Conservation (phyloP, 2,888 invertebrate genomes). For the Epinotia ramella region DNA sequence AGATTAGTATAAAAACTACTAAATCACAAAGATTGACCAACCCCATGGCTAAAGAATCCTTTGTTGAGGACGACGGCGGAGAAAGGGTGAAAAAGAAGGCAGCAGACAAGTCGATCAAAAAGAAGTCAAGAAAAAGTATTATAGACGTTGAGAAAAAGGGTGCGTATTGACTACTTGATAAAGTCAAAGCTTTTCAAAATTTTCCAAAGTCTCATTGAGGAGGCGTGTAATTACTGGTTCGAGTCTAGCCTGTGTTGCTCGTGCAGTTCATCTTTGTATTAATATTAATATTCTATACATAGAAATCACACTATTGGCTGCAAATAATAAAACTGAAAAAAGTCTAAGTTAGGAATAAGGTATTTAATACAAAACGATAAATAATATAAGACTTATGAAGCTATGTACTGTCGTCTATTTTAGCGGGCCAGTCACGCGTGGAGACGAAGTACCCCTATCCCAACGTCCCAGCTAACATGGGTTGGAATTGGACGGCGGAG, state of each 20-base stretch:
- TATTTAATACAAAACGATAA: background rate
- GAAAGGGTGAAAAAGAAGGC: slow-evolving; percentile 57
- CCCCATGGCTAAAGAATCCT: background rate
- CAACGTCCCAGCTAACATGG: slow-evolving; percentile 75
- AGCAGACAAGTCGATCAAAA: slow-evolving; percentile 59
- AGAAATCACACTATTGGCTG: too few relatives aligned
- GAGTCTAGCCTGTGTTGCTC: too few relatives aligned
- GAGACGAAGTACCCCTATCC: slow-evolving; percentile 69
- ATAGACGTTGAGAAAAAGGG: slow-evolving; percentile 6
- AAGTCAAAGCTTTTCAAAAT: background rate
- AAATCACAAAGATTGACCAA: slow-evolving; percentile 48
- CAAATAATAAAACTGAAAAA: too few relatives aligned
- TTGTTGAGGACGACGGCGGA: slow-evolving; percentile 49
- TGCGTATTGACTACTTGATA: background rate
- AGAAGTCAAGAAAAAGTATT: slow-evolving; percentile 1
- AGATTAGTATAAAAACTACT: slow-evolving; percentile 56
- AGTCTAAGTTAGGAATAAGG: too few relatives aligned
- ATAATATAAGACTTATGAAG: background rate
- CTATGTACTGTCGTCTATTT: slow-evolving; percentile 48
- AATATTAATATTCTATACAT: background rate
- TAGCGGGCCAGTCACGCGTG: slow-evolving; percentile 53
- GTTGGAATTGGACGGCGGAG: slow-evolving; percentile 80
- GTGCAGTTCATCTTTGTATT: background rate
- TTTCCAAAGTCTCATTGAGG: background rate
- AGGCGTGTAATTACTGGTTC: background rate